Evolutionary conservation across 2,113 vertebrate species (phyloP), one percentile per base, ranked within the genome.

Genomic region (Passerina amoena): DNA sequence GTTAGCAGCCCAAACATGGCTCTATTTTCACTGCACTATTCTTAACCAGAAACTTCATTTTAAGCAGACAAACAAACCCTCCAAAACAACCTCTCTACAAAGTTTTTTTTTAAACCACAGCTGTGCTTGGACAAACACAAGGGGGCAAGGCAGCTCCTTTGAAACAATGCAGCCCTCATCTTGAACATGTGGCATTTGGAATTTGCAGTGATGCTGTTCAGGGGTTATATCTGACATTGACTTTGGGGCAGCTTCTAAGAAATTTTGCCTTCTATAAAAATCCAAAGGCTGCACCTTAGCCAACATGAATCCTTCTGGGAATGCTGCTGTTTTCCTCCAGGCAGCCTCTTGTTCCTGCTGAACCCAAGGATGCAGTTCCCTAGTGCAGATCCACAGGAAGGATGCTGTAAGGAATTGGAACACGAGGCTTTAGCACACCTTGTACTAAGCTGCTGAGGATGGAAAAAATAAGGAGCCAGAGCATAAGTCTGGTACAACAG

Each of bases 281-380:
- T 18, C 37, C 59, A 61, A 27, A 77, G 27, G 23, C 53, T 88
- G 35, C 30, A 14, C 18, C 53, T 82, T 15, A 30, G 68, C 30
- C 0, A 0, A 40, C 25, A 24, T 24, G 51, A 33, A 9, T 18
- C 14, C 2, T 12, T 27, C 10, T 4, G n/a, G n/a, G 28, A n/a
- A 19, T 0, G 1, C 38, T 60, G 66, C 38, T 71, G 23, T 9
- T 63, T 4, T 16, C 38, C 25, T 75, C 47, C 79, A 48, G n/a
- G 33, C 48, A 85, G 42, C 10, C 50, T 22, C 77, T 72, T 0
- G 0, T 37, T 17, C 40, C 77, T 51, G 1, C 9, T 28, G 54
- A 93, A 64, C n/a, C 1, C 4, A 66, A 38, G 28, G 47, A 57
- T 35, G 50, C 21, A 42, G 35, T 13, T 77, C 72, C 40, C 31